Base-by-base conservation (phyloP, 2,113 vertebrate genomes). In the Eubucco bourcierii region DNA sequence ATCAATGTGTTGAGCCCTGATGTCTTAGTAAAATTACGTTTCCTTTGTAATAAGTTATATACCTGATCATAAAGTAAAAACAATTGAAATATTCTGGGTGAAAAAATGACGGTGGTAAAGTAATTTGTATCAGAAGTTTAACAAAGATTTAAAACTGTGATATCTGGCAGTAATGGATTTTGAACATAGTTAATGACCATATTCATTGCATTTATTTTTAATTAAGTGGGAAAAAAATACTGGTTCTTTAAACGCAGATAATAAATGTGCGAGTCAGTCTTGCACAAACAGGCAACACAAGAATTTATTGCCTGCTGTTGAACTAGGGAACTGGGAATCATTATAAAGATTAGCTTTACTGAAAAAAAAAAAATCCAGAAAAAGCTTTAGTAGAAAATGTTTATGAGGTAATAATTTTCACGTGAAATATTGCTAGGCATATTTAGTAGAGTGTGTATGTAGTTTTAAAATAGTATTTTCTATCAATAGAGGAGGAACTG, bases 241-340 rank as follows among this genome's bases (percentile, higher is more conserved):
- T 81, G 70, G 65, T 88, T 63, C 79, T 96, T 93, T 91, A 95
- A 94, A 76, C 65, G 71, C 34, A 96, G 78, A 56, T 94, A 96
- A 94, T 96, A 94, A 97, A 97, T 94, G 72, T 80, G 73, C 77
- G 44, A 80, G 53, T 68, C 81, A 93, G 73, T 83, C 93, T 94
- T 97, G 96, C 90, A 92, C 80, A 84, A 97, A 81, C 94, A 95
- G 84, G 87, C 87, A 94, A 80, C 80, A 60, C 46, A 87, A 97
- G 70, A 94, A 97, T 95, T 95, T 96, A 95, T 95, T 96, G 85
- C 94, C 66, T 87, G 72, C 74, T 96, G 67, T 95, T 93, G 95
- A 82, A 83, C 90, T 95, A 64, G 84, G 91, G 95, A 96, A 91
- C 88, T 95, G 95, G 93, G 90, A 97, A 89, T 88, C 84, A 59